These are phyloP conservation scores for Hyperoplus lanceolatus DNA, from an alignment of 2,797 vertebrate genomes.

Conservation along the genomic window DNA sequence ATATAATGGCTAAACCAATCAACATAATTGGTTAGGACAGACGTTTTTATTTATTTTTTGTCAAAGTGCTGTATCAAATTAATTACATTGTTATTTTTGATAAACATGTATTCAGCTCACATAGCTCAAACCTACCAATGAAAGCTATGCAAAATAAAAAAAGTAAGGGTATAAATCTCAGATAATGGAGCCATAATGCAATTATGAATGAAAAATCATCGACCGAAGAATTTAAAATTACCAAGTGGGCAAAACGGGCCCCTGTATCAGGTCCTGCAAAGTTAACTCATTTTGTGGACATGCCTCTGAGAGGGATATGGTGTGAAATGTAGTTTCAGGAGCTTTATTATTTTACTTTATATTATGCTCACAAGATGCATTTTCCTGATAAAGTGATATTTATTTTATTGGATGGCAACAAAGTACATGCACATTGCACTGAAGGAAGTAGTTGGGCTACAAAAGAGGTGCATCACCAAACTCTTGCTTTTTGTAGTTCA, in stretches of 20 bases:
- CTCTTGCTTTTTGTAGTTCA: background rate
- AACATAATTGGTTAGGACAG: background rate
- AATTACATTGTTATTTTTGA: background rate
- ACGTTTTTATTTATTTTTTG: background rate
- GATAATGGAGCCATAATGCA: background rate
- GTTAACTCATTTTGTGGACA: background rate
- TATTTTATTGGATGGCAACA: background rate
- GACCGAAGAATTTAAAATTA: background rate
- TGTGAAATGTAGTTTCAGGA: background rate
- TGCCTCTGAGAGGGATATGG: no score
- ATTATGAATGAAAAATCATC: background rate
- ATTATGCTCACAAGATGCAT: background rate
- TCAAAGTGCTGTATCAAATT: background rate
- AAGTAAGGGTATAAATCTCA: background rate
- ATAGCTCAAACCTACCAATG: background rate
- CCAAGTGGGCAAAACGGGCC: background rate
- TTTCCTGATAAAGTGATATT: background rate
- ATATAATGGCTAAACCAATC: slow-evolving; percentile 1
- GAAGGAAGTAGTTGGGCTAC: no score
- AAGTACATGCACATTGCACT: background rate
- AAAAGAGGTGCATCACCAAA: no score
- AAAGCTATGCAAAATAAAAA: background rate
- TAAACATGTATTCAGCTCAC: background rate
- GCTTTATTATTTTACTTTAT: background rate
- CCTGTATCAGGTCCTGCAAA: background rate